Percentiles rank a stretch among this genome's conserved stretches.
Evolutionary conservation across 2,797 vertebrate genomes (phyloP).

Genomic region (Sebastes kiyomatsui): DNA sequence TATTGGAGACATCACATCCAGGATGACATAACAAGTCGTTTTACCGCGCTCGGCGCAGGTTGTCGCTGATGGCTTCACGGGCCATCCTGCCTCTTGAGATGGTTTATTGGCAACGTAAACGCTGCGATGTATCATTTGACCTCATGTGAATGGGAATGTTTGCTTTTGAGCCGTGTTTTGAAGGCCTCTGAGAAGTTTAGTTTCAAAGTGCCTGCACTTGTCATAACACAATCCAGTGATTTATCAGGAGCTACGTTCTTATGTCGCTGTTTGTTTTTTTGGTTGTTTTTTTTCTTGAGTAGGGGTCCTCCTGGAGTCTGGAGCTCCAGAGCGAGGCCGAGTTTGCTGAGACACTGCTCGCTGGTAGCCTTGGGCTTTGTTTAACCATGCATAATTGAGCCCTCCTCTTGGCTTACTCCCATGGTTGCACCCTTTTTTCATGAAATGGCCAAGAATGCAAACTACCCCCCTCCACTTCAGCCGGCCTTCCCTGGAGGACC

Average conservation of each 20-base stretch:
- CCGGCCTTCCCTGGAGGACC: conserved; percentile 80
- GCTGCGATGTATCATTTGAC: conserved; percentile 65
- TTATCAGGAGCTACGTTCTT: conserved; percentile 55
- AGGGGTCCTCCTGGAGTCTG: conserved; percentile 52
- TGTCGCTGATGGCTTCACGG: conserved; percentile 22
- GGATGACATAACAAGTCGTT: conserved; percentile 24
- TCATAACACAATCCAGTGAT: conserved; percentile 76
- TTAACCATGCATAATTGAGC: conserved; percentile 86
- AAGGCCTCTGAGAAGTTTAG: conserved; percentile 66
- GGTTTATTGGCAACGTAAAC: conserved; percentile 74
- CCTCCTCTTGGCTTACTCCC: conserved; percentile 84
- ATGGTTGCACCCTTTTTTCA: conserved; percentile 85
- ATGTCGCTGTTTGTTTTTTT: conserved; percentile 56
- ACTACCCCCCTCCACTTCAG: conserved; percentile 79
- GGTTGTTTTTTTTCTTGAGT: background rate
- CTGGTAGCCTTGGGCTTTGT: conserved; percentile 82
- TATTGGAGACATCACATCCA: conserved; percentile 37
- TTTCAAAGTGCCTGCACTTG: conserved; percentile 72
- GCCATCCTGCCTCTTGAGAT: conserved; percentile 52
- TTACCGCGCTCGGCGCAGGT: background rate
- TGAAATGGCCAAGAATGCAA: conserved; percentile 87
- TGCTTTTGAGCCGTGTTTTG: conserved; percentile 64
- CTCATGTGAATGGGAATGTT: conserved; percentile 76
- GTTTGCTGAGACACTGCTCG: conserved; percentile 77
- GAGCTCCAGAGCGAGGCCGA: conserved; percentile 53